Percentiles rank a stretch among this genome's conserved stretches.
Conservation (phyloP, 2,797 vertebrate species). For the Macrochelys suwanniensis region DNA sequence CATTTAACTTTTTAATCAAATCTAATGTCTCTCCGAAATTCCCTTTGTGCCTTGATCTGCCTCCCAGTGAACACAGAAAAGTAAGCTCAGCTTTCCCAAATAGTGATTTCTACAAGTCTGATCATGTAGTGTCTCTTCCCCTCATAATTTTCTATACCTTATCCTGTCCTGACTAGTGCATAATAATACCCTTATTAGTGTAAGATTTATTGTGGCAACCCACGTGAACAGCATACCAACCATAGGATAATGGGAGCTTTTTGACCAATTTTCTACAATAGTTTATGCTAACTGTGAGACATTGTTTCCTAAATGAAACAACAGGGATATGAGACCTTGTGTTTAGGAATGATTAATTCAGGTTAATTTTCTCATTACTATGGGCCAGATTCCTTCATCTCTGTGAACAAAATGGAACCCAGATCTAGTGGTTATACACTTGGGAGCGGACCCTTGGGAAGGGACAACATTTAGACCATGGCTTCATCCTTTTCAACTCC, state of each 20-base stretch:
- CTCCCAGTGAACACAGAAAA: conserved; percentile 1
- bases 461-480: neutral
- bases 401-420: neutral
- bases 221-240: neutral
- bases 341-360: neutral
- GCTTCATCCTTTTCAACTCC: neutral
- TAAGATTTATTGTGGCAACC: neutral
- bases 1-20: conserved; percentile 32
- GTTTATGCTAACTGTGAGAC: neutral
- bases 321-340: conserved; percentile 3
- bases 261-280: neutral
- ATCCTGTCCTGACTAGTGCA: neutral
- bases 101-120: neutral
- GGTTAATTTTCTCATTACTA: neutral
- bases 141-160: conserved; percentile 1
- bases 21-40: conserved; percentile 13
- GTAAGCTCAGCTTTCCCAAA: neutral
- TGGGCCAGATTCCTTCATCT: neutral
- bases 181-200: conserved; percentile 15
- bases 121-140: neutral
- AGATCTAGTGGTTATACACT: neutral
- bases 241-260: neutral
- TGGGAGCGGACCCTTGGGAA: neutral
- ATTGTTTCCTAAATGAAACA: conserved; percentile 17
- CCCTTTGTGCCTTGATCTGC: neutral